phyloP scores from a whole-genome alignment of 2,113 vertebrate species.

The Anser brachyrhynchus region DNA sequence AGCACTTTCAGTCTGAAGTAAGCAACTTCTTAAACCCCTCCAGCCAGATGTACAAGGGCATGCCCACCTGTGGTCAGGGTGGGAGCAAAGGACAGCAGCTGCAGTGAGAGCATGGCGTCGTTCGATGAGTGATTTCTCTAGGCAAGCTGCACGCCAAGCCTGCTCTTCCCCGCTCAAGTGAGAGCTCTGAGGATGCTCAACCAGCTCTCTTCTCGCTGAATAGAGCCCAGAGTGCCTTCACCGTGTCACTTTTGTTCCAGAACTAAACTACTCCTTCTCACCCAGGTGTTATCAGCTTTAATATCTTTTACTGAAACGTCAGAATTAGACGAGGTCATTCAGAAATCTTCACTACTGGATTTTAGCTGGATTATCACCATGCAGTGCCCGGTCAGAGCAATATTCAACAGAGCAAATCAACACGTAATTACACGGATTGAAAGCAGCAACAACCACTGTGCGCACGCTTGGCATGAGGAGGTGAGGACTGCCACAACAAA shows the following conservation, averaged over 20 bases:
- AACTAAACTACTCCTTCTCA: neutral
- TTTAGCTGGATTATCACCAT: conserved; percentile 28
- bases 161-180: neutral
- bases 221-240: conserved; percentile 3
- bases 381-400: conserved; percentile 28
- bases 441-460: neutral
- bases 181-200: neutral
- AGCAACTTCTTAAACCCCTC: neutral
- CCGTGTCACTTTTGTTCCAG: neutral
- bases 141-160: neutral
- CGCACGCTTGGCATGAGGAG: conserved; percentile 21
- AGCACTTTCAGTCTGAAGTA: neutral
- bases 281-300: neutral
- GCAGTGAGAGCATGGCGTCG: accelerated
- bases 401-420: conserved; percentile 37
- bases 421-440: conserved; percentile 3
- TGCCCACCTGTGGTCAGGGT: neutral
- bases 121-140: neutral
- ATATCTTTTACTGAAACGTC: neutral
- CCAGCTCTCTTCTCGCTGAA: neutral
- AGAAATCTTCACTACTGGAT: neutral
- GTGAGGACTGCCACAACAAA: conserved; percentile 64
- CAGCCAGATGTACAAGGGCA: neutral
- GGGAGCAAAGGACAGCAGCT: neutral
- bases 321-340: neutral